Evolutionary conservation across 2,113 vertebrate genomes (phyloP).

Genomic region (Anhinga rufa): DNA sequence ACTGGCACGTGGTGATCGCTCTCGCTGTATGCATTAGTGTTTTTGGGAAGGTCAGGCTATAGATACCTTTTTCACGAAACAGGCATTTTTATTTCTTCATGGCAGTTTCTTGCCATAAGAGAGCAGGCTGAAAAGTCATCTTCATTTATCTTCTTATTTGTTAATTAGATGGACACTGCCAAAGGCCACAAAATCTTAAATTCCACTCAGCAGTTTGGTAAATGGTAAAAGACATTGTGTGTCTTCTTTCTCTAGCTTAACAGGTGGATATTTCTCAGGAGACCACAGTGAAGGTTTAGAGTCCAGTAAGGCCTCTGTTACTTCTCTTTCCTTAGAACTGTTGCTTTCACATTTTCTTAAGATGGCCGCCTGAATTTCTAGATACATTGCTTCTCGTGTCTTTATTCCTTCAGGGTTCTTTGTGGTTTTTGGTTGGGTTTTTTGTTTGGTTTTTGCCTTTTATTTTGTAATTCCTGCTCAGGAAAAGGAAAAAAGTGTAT

Average conservation of each 20-base stretch:
- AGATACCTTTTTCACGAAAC: background rate
- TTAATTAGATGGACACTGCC: background rate
- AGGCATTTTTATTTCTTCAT: background rate
- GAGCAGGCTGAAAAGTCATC: background rate
- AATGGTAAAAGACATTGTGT: background rate
- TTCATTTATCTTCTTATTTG: background rate
- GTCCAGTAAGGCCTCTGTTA: background rate
- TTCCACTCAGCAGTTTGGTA: background rate
- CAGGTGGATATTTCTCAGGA: background rate
- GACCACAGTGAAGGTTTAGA: background rate
- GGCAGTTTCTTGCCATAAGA: background rate
- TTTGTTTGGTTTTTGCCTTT: background rate
- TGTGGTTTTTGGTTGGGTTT: background rate
- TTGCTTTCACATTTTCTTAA: background rate
- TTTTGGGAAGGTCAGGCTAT: background rate
- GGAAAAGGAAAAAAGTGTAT: background rate
- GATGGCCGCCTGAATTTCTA: background rate
- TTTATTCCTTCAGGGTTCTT: background rate
- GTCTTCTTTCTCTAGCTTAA: background rate
- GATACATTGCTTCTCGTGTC: background rate
- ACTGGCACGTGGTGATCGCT: fast-evolving
- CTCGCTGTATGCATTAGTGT: background rate
- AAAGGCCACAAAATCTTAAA: background rate
- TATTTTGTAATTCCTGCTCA: background rate
- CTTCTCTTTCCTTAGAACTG: background rate